These are phyloP conservation scores for Dryobota labecula DNA, from an alignment of 2,888 invertebrate genomes.

Conservation along the genomic window DNA sequence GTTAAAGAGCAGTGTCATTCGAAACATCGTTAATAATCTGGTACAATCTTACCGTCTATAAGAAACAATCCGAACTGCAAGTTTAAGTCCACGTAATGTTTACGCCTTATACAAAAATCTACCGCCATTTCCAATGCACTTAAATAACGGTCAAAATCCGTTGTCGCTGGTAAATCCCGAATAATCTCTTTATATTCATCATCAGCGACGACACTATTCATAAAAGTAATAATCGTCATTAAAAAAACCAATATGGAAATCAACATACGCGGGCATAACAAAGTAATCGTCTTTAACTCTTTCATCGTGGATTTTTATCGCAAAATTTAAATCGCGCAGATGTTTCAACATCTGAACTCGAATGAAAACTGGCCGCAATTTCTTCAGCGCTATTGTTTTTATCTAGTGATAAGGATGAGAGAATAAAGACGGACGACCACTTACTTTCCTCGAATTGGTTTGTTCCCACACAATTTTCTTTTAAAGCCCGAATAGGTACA, in stretches of 20 bases:
- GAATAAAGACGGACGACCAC: conserved; percentile 47
- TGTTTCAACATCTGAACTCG: conserved; percentile 61
- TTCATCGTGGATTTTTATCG: conserved; percentile 17
- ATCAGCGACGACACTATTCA: conserved; percentile 8
- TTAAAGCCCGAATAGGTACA: neutral
- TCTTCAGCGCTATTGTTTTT: conserved; percentile 62
- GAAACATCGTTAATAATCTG: neutral
- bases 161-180: conserved; percentile 65
- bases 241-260: conserved; percentile 3
- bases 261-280: conserved; percentile 12
- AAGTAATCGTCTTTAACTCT: conserved; percentile 10
- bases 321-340: conserved; percentile 32
- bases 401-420: conserved; percentile 51
- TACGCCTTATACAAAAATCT: conserved; percentile 67
- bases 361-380: conserved; percentile 69
- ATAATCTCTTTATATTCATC: neutral
- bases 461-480: conserved; percentile 12
- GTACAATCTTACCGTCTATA: conserved; percentile 72
- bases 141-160: conserved; percentile 72
- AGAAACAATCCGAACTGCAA: conserved; percentile 78
- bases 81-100: conserved; percentile 73
- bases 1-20: neutral
- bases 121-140: conserved; percentile 69
- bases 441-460: conserved; percentile 40
- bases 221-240: conserved; percentile 7